These are phyloP conservation scores for Steinernema hermaphroditum DNA, from an alignment of 2,888 invertebrate genomes.

Conservation along the genomic window DNA sequence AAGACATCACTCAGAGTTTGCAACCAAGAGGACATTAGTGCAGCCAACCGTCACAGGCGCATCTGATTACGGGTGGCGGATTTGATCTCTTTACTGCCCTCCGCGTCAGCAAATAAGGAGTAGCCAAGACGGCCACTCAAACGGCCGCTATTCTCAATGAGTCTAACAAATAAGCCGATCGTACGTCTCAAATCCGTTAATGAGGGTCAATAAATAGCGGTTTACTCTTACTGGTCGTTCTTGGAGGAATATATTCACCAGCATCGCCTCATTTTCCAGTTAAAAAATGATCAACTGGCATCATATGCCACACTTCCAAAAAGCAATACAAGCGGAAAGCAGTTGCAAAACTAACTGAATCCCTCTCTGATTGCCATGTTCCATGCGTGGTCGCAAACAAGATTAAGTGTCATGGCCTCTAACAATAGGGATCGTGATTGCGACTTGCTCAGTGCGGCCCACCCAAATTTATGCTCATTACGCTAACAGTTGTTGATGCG, in stretches of 20 bases:
- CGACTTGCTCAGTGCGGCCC: background rate
- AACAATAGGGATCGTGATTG: constrained; percentile 28
- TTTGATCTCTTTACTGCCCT: constrained; percentile 19
- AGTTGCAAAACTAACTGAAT: constrained; percentile 9
- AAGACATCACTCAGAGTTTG: background rate
- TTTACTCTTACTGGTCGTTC: no score
- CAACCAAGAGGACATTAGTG: constrained; percentile 1
- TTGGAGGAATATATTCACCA: no score
- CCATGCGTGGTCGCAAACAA: constrained; percentile 9
- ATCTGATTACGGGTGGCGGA: constrained; percentile 13
- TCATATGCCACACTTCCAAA: background rate
- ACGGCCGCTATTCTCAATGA: background rate
- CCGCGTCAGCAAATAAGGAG: background rate
- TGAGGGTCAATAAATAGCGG: constrained; percentile 10
- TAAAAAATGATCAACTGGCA: background rate
- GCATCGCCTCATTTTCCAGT: no score
- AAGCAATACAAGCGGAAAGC: background rate
- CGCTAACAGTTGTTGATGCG: constrained; percentile 23
- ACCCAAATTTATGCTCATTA: constrained; percentile 27
- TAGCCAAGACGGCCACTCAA: background rate
- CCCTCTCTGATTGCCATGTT: background rate
- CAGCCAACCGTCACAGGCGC: constrained; percentile 12
- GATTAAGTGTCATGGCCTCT: constrained; percentile 27
- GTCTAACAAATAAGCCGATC: background rate
- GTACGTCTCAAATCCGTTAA: constrained; percentile 13